Evolutionary conservation across 2,888 invertebrate genomes (phyloP).

Genomic region (Tineola bisselliella): DNA sequence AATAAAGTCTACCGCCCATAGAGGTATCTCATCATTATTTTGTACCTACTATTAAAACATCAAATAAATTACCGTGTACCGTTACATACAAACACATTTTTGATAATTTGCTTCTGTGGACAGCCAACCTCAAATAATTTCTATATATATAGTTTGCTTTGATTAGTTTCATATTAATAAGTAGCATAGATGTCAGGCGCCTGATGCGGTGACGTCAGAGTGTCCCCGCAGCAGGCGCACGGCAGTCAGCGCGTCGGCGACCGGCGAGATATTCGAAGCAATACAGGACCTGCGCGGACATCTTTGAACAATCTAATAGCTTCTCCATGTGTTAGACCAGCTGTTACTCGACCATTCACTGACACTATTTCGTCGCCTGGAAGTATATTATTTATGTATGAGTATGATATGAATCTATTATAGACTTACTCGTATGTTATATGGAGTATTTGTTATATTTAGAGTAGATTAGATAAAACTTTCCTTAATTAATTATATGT

Average conservation of each 20-base stretch:
- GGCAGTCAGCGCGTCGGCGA: slow-evolving; percentile 56
- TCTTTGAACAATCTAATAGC: slow-evolving; percentile 83
- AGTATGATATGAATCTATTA: too few relatives aligned
- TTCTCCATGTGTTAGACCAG: slow-evolving; percentile 81
- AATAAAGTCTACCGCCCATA: too few relatives aligned
- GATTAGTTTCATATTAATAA: background rate
- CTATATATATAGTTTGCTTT: too few relatives aligned
- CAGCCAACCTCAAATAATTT: too few relatives aligned
- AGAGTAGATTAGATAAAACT: too few relatives aligned
- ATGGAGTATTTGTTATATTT: too few relatives aligned
- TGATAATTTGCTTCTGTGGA: too few relatives aligned
- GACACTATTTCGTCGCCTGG: slow-evolving; percentile 84
- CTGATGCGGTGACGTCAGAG: slow-evolving; percentile 38
- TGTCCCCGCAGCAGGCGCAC: slow-evolving; percentile 54
- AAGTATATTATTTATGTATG: background rate
- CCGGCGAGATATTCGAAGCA: slow-evolving; percentile 75
- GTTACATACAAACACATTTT: too few relatives aligned
- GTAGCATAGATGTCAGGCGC: slow-evolving; percentile 27
- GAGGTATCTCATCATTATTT: too few relatives aligned
- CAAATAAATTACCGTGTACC: too few relatives aligned
- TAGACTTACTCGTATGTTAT: too few relatives aligned
- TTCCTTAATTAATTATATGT: background rate
- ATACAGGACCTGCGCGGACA: slow-evolving; percentile 79
- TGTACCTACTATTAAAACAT: too few relatives aligned
- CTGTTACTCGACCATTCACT: slow-evolving; percentile 80